Conservation (phyloP, 2,888 invertebrate genomes). For the Cheilosia urbana region DNA sequence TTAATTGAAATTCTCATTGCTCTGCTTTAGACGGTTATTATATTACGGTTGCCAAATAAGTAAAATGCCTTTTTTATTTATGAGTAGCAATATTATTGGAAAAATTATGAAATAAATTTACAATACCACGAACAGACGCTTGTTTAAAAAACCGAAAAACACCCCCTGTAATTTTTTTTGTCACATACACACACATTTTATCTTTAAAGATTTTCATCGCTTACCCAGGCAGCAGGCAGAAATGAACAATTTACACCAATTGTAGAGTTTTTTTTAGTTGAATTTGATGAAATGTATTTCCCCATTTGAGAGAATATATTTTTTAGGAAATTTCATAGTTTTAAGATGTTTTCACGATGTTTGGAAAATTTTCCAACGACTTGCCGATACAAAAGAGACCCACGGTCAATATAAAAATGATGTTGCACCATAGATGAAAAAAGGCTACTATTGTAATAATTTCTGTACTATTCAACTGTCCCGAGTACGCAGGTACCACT, state of each 20-base stretch:
- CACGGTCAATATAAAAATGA: constrained; percentile 60
- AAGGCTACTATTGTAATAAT: too few species aligned
- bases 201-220: not conserved
- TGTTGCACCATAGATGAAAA: too few species aligned
- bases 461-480: too few species aligned
- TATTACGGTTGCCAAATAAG: too few species aligned
- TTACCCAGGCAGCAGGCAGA: constrained; percentile 34
- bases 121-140: too few species aligned
- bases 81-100: too few species aligned
- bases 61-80: too few species aligned
- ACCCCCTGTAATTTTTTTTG: constrained; percentile 12
- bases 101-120: too few species aligned
- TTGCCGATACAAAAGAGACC: constrained; percentile 30
- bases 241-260: constrained; percentile 1
- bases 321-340: constrained; percentile 43
- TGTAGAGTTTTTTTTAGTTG: too few species aligned
- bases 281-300: not conserved
- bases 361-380: constrained; percentile 13
- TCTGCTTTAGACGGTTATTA: too few species aligned
- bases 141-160: not conserved
- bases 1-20: too few species aligned
- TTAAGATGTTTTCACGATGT: constrained; percentile 11
- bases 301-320: constrained; percentile 34
- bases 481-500: too few species aligned
- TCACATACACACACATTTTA: constrained; percentile 27